phyloP scores from a whole-genome alignment of 2,797 vertebrate species.

The Parotocinclus haroldoi region DNA sequence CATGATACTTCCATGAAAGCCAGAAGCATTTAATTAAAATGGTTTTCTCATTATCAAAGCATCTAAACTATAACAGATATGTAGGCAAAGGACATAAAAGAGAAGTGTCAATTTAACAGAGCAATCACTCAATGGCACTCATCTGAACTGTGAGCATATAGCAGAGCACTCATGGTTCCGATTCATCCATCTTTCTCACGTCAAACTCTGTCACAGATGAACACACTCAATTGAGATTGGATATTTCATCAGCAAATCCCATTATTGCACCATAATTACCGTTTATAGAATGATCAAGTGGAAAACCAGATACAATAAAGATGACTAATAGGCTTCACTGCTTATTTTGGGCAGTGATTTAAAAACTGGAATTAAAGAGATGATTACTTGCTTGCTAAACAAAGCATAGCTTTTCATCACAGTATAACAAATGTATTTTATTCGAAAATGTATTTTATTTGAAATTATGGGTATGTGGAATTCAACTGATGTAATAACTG shows the following conservation, averaged over 20 bases:
- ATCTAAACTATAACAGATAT: background rate
- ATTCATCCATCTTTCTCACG: slow-evolving; percentile 42
- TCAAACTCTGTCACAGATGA: slow-evolving; percentile 39
- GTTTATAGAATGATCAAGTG: slow-evolving; percentile 34
- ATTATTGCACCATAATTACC: slow-evolving; percentile 51
- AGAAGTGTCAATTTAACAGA: slow-evolving; percentile 32
- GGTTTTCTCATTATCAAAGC: too few relatives aligned
- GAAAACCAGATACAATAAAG: slow-evolving; percentile 33
- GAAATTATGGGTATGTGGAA: too few relatives aligned
- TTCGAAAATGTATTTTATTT: too few relatives aligned
- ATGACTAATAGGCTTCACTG: slow-evolving; percentile 33
- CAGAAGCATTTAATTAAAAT: too few relatives aligned
- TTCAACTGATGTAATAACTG: too few relatives aligned
- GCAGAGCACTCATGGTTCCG: slow-evolving; percentile 25
- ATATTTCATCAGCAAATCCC: slow-evolving; percentile 31
- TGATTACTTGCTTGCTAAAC: slow-evolving; percentile 1
- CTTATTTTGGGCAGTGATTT: background rate
- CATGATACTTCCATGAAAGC: too few relatives aligned
- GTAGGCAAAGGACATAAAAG: slow-evolving; percentile 4
- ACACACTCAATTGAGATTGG: slow-evolving; percentile 37
- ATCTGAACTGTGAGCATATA: slow-evolving; percentile 36
- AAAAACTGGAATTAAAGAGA: background rate
- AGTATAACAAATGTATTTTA: too few relatives aligned
- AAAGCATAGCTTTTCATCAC: background rate
- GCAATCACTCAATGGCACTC: slow-evolving; percentile 47